Percentiles rank a stretch among this genome's conserved stretches.
These are phyloP conservation scores for Stictonetta naevosa DNA, from an alignment of 2,113 vertebrate species.

Conservation along the genomic window DNA sequence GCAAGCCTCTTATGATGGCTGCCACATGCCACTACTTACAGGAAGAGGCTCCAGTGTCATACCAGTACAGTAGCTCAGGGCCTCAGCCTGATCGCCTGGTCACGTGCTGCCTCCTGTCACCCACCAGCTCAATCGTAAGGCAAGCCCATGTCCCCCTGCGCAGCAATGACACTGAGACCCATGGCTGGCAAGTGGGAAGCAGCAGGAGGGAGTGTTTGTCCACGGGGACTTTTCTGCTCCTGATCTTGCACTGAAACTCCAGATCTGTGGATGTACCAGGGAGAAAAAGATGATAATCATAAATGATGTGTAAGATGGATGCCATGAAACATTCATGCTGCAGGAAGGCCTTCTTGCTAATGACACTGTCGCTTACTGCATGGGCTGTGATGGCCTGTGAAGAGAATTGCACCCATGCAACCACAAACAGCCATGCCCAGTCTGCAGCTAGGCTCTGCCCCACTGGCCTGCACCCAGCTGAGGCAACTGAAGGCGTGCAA, in stretches of 20 bases:
- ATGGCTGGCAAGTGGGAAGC: fast-evolving
- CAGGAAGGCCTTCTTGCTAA: not conserved
- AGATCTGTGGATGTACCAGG: not conserved
- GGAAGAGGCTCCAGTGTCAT: fast-evolving
- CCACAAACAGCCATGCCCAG: too few relatives aligned
- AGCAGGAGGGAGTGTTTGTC: not conserved
- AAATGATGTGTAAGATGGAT: not conserved
- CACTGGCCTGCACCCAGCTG: not conserved
- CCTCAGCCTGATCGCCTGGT: not conserved
- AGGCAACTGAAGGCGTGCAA: fast-evolving
- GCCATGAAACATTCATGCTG: not conserved
- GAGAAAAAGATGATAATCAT: not conserved
- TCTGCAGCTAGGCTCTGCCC: not conserved
- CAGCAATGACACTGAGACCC: not conserved
- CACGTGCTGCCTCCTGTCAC: fast-evolving
- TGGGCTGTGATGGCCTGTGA: not conserved
- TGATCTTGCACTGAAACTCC: not conserved
- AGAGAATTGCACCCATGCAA: not conserved
- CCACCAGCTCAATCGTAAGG: not conserved
- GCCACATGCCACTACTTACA: fast-evolving
- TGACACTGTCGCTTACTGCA: not conserved
- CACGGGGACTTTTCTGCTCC: not conserved
- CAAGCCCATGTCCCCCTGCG: fast-evolving
- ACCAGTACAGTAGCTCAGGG: not conserved
- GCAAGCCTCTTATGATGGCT: fast-evolving